A percentile compares a stretch with the other conserved stretches of the same genome.
Evolutionary conservation across 2,113 vertebrate genomes (phyloP).

Genomic region (Nipponia nippon): DNA sequence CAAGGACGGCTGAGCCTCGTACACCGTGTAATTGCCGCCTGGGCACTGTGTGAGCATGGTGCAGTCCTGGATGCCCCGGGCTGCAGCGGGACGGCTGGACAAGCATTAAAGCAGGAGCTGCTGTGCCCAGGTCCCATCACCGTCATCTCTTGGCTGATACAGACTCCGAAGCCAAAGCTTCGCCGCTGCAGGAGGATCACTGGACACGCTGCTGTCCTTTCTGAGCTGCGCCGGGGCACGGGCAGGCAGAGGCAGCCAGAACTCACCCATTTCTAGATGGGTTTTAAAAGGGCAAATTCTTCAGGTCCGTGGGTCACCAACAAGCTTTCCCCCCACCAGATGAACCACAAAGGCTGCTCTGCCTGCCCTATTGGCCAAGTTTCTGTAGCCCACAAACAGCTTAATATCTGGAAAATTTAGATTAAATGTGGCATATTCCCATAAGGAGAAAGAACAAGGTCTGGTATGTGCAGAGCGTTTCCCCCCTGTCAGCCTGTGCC

Average conservation of each 20-base stretch:
- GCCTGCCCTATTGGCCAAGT: neutral
- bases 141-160: rapidly evolving
- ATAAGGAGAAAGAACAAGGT: neutral
- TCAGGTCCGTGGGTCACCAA: neutral
- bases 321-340: rapidly evolving
- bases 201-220: neutral
- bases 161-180: neutral
- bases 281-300: neutral
- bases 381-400: neutral
- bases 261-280: neutral
- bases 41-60: rapidly evolving
- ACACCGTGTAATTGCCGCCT: rapidly evolving
- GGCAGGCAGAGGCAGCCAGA: neutral
- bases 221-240: neutral
- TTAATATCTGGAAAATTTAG: neutral
- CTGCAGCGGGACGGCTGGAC: rapidly evolving
- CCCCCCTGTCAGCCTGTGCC: neutral
- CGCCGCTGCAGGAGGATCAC: neutral
- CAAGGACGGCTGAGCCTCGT: rapidly evolving
- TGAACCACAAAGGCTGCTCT: rapidly evolving
- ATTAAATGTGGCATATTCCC: neutral
- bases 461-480: neutral
- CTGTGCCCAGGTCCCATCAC: neutral
- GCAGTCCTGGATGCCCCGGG: neutral
- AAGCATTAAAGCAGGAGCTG: neutral